Conservation (phyloP, 2,797 vertebrate genomes). For the Gorsachius magnificus region DNA sequence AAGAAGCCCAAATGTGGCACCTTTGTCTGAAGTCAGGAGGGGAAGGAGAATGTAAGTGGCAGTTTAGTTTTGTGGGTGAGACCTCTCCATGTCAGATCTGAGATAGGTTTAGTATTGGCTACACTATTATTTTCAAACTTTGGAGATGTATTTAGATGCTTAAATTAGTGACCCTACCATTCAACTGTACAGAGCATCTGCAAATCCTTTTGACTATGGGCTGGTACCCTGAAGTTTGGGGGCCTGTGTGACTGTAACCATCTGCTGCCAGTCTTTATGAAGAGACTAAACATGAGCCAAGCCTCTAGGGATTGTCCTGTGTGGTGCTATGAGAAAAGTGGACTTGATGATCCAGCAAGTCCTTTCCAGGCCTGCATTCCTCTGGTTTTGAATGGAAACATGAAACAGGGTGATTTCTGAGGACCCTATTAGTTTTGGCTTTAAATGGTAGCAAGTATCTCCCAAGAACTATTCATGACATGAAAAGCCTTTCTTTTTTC, state of each 20-base stretch:
- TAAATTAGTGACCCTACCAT: background rate
- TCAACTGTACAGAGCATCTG: background rate
- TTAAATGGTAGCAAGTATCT: background rate
- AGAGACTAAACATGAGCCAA: background rate
- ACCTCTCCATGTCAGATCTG: background rate
- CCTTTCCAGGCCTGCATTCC: slow-evolving; percentile 14
- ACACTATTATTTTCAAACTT: background rate
- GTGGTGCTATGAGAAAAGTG: background rate
- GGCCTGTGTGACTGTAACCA: background rate
- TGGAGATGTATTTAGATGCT: background rate
- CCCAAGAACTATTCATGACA: slow-evolving; percentile 6
- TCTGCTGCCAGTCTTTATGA: background rate
- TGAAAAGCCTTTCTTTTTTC: background rate
- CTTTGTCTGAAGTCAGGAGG: background rate
- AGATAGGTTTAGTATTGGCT: background rate
- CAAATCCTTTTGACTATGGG: background rate
- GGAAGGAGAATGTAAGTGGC: background rate
- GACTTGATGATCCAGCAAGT: slow-evolving; percentile 15
- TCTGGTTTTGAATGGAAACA: slow-evolving; percentile 44
- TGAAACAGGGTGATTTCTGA: slow-evolving; percentile 30
- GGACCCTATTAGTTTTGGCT: slow-evolving; percentile 52
- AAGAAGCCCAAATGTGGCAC: background rate
- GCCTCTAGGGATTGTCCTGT: background rate
- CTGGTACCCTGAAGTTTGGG: background rate
- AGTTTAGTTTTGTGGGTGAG: background rate